Evolutionary conservation across 2,797 vertebrate species (phyloP), one percentile per base, ranked within the genome.

Genomic region (Gymnothorax javanicus): DNA sequence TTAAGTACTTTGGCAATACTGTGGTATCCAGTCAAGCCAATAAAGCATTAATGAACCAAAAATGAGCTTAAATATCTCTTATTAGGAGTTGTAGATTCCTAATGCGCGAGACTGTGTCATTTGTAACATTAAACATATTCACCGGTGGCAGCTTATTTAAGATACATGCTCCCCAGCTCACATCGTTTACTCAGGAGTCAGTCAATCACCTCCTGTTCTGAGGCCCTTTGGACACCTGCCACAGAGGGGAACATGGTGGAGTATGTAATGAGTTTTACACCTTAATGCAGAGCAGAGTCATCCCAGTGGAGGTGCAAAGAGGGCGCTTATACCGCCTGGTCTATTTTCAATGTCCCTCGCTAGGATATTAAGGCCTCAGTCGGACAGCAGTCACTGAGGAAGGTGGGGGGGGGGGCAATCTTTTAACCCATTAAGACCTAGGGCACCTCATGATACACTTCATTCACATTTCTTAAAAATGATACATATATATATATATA

Each of bases 41-140:
- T 33, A 73, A 27, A 73, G 69, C 27, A 33, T 75, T 50, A 13
- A 5, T 75, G 71, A 75, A 43, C 13, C 33, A 13, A 43, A 33
- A 75, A 33, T 0, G 71, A 71, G 67, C 11, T n/a, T 25, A 33
- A 33, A 9, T 7, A 58, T 81, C 88, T 75, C 89, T 86, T 85
- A 79, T 90, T 59, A 91, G 93, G 67, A 9, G n/a, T 71, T 93
- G 92, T 92, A 92, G 91, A 82, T 83, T 52, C 15, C 90, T 92
- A 91, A 94, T 92, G 90, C 91, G 89, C 88, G 90, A 85, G 88
- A 91, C 91, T 92, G 88, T 90, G 84, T 88, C 87, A 87, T 90
- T 1, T 43, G 33, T 43, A 43, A 89, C 88, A 75, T 75, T 50
- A 43, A 27, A 27, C 33, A 6, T 43, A 75, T 50, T 43, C 9